Evolutionary conservation across 2,113 vertebrate genomes (phyloP), one percentile per base, ranked within the genome.

Genomic region (Dromaius novaehollandiae): DNA sequence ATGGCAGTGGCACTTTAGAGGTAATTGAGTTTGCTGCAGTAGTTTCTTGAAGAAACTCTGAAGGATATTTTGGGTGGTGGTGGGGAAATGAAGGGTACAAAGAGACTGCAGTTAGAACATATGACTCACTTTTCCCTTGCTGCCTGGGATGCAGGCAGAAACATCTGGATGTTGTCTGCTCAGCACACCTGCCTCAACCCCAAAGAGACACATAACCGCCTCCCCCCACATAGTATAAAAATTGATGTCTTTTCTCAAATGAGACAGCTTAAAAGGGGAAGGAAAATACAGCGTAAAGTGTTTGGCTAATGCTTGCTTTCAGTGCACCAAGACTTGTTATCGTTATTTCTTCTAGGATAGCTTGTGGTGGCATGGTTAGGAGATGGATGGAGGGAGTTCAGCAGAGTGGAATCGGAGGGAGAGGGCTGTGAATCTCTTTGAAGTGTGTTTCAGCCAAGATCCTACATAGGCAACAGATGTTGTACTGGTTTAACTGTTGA

Each of bases 241-340:
- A 82, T 93, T 38, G 0, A 44, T 55, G 66, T 12, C 68, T 32
- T 15, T 85, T 58, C 81, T 76, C 21, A 2, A 58, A 55, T 1
- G 40, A 95, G 95, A 92, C 92, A 96, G 93, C 86, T 94, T 90
- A 90, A 95, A 96, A 95, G 92, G 82, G 73, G 34, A 80, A 74
- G 79, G 88, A 51, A 96, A 93, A 88, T 80, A 86, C 36, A 83
- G 88, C 86, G 83, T 80, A 0, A 5, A 61, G 86, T 40, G 74
- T 87, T 92, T 82, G 95, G 94, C 80, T 94, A 61, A 92, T 69
- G 94, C 90, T 90, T 2, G 0, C 88, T 90, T 73, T 86, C 82
- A 64, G 0, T 48, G 84, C 88, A 66, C 85, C 95, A 14, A 4
- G 75, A 10, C 48, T n/a, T 4, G 25, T 86, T 60, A 4, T 89